These are phyloP conservation scores for Ptychodera flava DNA, from an alignment of 35 echinoderm and acorn worm species.

Conservation along the genomic window DNA sequence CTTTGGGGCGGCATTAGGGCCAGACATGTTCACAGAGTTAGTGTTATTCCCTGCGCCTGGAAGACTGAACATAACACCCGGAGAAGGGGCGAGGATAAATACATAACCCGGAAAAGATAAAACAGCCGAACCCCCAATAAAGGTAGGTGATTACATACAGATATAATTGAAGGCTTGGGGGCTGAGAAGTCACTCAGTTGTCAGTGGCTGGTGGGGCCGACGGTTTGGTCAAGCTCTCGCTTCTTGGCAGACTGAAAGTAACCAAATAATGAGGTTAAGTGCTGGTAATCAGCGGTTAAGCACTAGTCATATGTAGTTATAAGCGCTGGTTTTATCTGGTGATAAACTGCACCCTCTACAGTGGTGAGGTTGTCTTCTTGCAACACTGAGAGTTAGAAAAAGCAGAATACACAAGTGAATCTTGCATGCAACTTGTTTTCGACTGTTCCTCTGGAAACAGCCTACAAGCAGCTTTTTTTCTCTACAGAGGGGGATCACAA, in stretches of 20 bases:
- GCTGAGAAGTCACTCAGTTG: neutral
- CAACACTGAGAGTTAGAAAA: no score
- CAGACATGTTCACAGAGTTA: neutral
- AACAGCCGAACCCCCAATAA: no score
- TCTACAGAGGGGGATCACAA: no score
- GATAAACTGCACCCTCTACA: no score
- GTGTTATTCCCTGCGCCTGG: neutral
- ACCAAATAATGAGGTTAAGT: neutral
- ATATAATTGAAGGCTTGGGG: neutral
- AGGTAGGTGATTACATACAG: neutral
- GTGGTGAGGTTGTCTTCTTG: no score
- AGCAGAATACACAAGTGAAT: no score
- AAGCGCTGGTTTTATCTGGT: neutral
- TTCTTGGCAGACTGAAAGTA: neutral
- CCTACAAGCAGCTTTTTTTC: no score
- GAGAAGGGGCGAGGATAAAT: neutral
- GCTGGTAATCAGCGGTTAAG: neutral
- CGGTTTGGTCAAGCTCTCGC: neutral
- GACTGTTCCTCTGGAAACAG: no score
- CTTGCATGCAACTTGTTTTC: no score
- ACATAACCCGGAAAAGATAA: no score
- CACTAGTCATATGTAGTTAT: neutral
- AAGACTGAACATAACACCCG: neutral
- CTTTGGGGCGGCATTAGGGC: neutral
- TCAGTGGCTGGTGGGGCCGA: neutral